Evolutionary conservation across 2,888 invertebrate genomes (phyloP), one percentile per base, ranked within the genome.

Genomic region (Pyrrhia umbra): DNA sequence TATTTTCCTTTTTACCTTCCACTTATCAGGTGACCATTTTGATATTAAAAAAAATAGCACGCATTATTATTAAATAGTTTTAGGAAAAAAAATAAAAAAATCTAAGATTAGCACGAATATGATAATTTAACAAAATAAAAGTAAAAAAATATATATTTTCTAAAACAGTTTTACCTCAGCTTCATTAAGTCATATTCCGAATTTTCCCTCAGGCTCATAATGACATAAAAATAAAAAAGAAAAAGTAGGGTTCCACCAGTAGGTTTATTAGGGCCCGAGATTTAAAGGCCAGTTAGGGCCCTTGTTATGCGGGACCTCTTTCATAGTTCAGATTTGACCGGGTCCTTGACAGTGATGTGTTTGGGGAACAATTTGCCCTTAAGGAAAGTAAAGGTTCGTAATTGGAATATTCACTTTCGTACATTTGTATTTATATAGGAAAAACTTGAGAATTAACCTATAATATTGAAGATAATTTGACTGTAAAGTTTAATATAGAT

Each of bases 191-290:
- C 45, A 58, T 70, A 70, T 61, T 61, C 15, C 45, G 39, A 45
- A 51, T 58, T 64, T 56, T 55, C 40, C 51, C 60, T 45, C 16
- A 30, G 47, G 65, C 43, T 57, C 59, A 66, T 75, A 76, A 79
- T 63, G 61, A 75, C 62, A 75, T 78, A 75, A 79, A 73, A 67
- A 54, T 45, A 77, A 69, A 79, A 77, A 75, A 60, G 56, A 62
- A 52, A 64, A 75, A 75, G 71, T 79, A 56, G 56, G 76, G 45
- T 79, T 63, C 16, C 57, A 42, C 65, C 57, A 45, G 30, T 66
- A 70, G 57, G 66, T 76, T 76, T 76, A 76, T 79, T 71, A 79
- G 51, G 72, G 45, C 52, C 42, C 42, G 61, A 70, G 66, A 63
- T 75, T 79, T 79, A 79, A 61, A 40, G 54, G 54, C 63, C 54